A percentile compares a stretch with the other conserved stretches of the same genome.
Evolutionary conservation across 1,140 invertebrate genomes (phyloP).

Genomic region (Chironomus tepperi): DNA sequence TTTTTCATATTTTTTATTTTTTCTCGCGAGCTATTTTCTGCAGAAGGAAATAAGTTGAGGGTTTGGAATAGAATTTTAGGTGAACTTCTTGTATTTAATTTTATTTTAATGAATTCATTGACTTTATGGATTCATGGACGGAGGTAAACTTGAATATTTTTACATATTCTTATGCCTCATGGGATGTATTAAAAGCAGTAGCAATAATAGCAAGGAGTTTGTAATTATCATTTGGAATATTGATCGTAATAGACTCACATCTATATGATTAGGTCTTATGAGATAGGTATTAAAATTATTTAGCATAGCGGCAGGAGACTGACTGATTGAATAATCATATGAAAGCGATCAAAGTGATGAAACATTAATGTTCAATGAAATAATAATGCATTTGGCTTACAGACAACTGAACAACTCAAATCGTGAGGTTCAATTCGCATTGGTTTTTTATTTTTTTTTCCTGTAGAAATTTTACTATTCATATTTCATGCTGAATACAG

Average conservation of each 20-base stretch:
- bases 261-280: neutral
- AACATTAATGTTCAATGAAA: conserved; percentile 14
- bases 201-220: neutral
- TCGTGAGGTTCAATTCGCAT: conserved; percentile 18
- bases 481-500: neutral
- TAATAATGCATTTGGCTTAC: neutral
- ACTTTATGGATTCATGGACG: too few species aligned
- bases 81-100: neutral
- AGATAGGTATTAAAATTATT: neutral
- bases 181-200: neutral
- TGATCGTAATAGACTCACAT: neutral
- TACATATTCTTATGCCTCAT: too few species aligned
- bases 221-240: neutral
- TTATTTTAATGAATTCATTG: neutral
- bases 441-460: neutral
- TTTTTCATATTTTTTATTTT: neutral
- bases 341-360: conserved; percentile 17
- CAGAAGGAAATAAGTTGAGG: neutral
- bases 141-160: neutral
- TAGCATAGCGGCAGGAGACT: neutral
- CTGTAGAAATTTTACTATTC: neutral
- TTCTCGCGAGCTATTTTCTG: too few species aligned
- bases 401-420: neutral
- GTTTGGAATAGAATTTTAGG: neutral
- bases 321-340: conserved; percentile 18